phyloP scores from a whole-genome alignment of 2,113 vertebrate species.

The Pedionomus torquatus region DNA sequence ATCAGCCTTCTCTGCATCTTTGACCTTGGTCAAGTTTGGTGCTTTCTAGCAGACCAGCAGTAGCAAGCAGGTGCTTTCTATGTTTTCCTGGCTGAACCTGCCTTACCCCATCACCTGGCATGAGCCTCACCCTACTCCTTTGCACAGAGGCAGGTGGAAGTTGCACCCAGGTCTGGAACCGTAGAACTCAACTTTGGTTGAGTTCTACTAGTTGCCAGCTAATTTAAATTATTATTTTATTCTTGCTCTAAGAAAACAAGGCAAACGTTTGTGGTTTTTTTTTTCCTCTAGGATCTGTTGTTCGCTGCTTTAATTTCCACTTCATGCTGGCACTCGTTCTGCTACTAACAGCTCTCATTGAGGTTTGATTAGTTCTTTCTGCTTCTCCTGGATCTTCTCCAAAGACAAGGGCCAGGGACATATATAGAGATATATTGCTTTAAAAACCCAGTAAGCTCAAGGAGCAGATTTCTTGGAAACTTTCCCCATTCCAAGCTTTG shows the following conservation, averaged over 20 bases:
- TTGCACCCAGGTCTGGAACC: background rate
- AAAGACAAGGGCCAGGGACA: slow-evolving; percentile 49
- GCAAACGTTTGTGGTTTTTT: background rate
- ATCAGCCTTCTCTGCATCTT: background rate
- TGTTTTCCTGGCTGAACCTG: background rate
- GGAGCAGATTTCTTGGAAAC: slow-evolving; percentile 54
- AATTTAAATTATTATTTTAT: slow-evolving; percentile 12
- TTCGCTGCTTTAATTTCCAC: slow-evolving; percentile 29
- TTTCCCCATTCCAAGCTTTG: slow-evolving; percentile 32
- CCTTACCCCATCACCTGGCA: background rate
- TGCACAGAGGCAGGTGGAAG: background rate
- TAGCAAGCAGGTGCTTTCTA: background rate
- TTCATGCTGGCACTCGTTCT: slow-evolving; percentile 12
- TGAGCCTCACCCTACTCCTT: background rate
- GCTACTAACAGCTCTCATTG: slow-evolving; percentile 50
- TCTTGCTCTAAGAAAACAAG: background rate
- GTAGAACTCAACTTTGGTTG: background rate
- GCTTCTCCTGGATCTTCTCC: slow-evolving; percentile 61
- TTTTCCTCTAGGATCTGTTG: background rate
- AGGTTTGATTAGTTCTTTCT: slow-evolving; percentile 62
- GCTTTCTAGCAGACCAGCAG: background rate
- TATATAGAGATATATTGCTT: slow-evolving; percentile 63
- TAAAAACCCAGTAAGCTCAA: slow-evolving; percentile 45
- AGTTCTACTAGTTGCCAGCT: background rate
- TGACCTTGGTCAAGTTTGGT: background rate